These are phyloP conservation scores for Drosophila auraria DNA, from an alignment of 1,140 invertebrate species.

Conservation along the genomic window DNA sequence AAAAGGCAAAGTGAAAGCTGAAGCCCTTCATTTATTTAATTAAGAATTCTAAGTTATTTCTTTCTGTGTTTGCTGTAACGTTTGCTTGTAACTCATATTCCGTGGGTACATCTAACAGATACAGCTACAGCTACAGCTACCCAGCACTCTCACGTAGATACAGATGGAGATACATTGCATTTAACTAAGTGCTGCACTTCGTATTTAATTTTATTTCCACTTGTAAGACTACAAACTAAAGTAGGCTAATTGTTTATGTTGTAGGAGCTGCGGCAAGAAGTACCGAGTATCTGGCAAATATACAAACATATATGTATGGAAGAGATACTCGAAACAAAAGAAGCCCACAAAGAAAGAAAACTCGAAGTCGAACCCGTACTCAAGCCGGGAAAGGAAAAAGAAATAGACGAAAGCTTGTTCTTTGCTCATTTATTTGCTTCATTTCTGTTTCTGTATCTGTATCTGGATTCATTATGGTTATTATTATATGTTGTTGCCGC, in stretches of 20 bases:
- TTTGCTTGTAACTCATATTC: conserved; percentile 48
- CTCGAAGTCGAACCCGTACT: conserved; percentile 20
- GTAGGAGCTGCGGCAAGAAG: conserved; percentile 46
- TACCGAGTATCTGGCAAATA: conserved; percentile 21
- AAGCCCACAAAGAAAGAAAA: conserved; percentile 30
- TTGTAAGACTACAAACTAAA: conserved; percentile 80
- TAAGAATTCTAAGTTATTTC: not conserved
- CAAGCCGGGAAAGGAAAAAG: conserved; percentile 14
- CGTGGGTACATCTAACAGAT: conserved; percentile 43
- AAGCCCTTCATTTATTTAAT: not conserved
- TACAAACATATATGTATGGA: conserved; percentile 6
- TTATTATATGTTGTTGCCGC: conserved; percentile 67
- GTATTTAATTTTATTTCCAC: conserved; percentile 81
- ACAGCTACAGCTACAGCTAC: conserved; percentile 26
- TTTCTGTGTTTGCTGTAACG: conserved; percentile 4
- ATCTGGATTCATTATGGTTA: conserved; percentile 74
- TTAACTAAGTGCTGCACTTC: conserved; percentile 72
- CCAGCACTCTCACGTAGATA: conserved; percentile 17
- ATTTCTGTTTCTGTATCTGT: conserved; percentile 59
- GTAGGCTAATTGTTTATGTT: conserved; percentile 81
- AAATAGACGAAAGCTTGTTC: conserved; percentile 59
- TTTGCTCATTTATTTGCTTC: conserved; percentile 80
- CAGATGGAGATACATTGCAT: conserved; percentile 59
- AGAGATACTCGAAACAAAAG: conserved; percentile 31
- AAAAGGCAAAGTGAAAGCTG: not conserved